These are phyloP conservation scores for Danio rerio DNA, from an alignment of 2,113 vertebrate genomes.

Conservation along the genomic window DNA sequence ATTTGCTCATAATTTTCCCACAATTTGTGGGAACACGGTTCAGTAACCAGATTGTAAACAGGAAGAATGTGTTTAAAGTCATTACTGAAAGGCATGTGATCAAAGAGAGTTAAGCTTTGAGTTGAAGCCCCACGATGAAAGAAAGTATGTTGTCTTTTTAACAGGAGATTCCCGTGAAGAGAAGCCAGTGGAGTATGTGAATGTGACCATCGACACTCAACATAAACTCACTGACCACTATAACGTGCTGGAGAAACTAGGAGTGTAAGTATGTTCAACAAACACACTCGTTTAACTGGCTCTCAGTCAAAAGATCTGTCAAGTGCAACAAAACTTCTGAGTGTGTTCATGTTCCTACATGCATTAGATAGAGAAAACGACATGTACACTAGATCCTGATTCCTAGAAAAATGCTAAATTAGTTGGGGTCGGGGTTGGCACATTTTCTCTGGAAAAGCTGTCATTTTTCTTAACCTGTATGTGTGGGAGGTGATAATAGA, in stretches of 20 bases:
- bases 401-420: neutral
- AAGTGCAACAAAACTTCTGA: neutral
- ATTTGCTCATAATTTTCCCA: neutral
- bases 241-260: slow-evolving; percentile 80
- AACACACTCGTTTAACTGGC: neutral
- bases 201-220: slow-evolving; percentile 73
- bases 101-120: neutral
- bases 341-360: neutral
- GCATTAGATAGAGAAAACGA: neutral
- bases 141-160: slow-evolving; percentile 28
- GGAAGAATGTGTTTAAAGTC: neutral
- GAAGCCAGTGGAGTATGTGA: slow-evolving; percentile 54
- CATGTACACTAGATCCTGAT: neutral
- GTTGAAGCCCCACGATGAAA: neutral
- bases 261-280: slow-evolving; percentile 78
- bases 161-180: slow-evolving; percentile 62
- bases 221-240: slow-evolving; percentile 80
- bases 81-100: neutral
- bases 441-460: neutral
- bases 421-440: neutral
- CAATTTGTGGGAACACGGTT: neutral
- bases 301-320: neutral
- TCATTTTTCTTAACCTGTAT: neutral
- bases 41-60: slow-evolving; percentile 14
- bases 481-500: neutral